phyloP scores from a whole-genome alignment of 2,797 vertebrate species.

The Nannoperca australis region DNA sequence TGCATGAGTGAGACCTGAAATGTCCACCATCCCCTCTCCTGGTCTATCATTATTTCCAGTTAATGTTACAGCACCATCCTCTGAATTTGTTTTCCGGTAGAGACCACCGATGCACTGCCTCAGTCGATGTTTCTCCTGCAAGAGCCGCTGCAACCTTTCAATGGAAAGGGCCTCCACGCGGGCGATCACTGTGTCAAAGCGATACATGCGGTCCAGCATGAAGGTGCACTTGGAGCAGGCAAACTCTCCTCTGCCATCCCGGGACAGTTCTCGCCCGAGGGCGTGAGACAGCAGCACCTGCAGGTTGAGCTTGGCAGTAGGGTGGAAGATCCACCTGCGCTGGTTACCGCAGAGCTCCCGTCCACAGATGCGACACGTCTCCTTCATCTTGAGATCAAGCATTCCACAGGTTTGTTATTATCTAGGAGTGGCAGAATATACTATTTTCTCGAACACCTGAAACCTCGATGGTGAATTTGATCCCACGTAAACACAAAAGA shows the following conservation, averaged over 20 bases:
- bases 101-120: conserved; percentile 90
- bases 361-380: conserved; percentile 92
- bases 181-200: conserved; percentile 91
- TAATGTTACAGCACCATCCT: conserved; percentile 64
- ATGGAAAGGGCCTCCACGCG: conserved; percentile 93
- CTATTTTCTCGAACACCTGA: neutral
- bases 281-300: conserved; percentile 96
- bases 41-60: conserved; percentile 18
- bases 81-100: conserved; percentile 88
- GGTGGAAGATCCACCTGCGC: conserved; percentile 97
- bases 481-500: conserved; percentile 12
- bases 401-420: conserved; percentile 54
- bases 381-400: conserved; percentile 89
- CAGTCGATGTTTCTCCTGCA: conserved; percentile 92
- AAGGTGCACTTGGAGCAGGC: conserved; percentile 97
- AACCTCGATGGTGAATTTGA: conserved; percentile 6
- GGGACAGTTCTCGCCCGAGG: conserved; percentile 89
- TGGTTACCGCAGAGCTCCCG: conserved; percentile 96
- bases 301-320: conserved; percentile 92
- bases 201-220: conserved; percentile 97
- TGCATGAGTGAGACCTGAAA: conserved; percentile 87
- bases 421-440: neutral
- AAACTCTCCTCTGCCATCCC: conserved; percentile 94
- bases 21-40: conserved; percentile 86
- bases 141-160: conserved; percentile 90